Conservation (phyloP, 2,113 vertebrate genomes). For the Setophaga petechia region DNA sequence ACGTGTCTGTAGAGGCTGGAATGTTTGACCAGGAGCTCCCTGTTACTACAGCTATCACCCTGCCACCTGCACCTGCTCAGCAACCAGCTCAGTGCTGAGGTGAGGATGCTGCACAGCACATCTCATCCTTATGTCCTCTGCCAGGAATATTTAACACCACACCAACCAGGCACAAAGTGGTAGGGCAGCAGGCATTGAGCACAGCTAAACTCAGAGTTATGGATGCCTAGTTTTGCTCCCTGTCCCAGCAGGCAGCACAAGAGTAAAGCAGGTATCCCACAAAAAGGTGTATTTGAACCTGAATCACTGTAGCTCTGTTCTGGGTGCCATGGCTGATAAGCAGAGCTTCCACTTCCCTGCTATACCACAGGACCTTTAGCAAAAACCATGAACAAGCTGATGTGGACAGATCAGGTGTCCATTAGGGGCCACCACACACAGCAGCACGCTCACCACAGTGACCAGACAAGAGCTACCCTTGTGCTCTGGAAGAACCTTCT, state of each 20-base stretch:
- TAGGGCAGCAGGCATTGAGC: not conserved
- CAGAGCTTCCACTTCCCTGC: not conserved
- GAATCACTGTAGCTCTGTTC: not conserved
- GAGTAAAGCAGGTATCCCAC: not conserved
- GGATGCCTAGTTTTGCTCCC: not conserved
- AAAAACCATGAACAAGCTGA: not conserved
- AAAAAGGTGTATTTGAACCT: not conserved
- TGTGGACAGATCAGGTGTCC: not conserved
- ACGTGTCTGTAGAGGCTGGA: not conserved
- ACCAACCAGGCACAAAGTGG: not conserved
- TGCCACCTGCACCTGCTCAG: not conserved
- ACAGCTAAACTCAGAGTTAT: not conserved
- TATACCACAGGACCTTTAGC: not conserved
- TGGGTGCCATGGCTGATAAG: not conserved
- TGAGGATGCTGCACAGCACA: not conserved
- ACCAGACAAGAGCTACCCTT: not conserved
- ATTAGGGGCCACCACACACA: not conserved
- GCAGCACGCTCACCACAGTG: not conserved
- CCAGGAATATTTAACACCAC: not conserved
- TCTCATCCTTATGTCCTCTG: not conserved
- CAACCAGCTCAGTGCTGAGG: accelerated
- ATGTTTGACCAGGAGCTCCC: not conserved
- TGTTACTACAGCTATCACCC: not conserved
- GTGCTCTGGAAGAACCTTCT: not conserved
- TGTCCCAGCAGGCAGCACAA: not conserved